Base-by-base conservation (phyloP, 1,140 invertebrate species). In the Vanessa atalanta region DNA sequence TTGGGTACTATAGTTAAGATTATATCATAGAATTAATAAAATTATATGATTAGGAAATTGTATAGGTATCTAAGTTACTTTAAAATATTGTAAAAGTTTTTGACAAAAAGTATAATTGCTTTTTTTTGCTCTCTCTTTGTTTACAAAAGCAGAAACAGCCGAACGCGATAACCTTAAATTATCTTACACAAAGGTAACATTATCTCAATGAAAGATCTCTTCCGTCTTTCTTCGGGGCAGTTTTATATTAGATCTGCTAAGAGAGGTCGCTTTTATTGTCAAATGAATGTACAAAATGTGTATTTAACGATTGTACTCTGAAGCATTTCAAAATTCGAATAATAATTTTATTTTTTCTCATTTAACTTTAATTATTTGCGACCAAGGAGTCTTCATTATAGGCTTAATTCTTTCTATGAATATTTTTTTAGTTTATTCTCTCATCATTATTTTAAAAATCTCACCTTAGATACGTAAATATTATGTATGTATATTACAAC, bases 141-240 rank as follows among this genome's bases (percentile, higher is more conserved):
- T 75, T 63, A 63, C 50, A 64, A 78, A 77, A 63, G 23, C 57
- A 53, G 37, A 53, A 60, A 77, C 71, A 79, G 70, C 68, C 70
- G 73, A 77, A 79, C 66, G 71, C 70, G 65, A 70, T 72, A 75
- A 73, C 69, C 71, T 79, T 81, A 81, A 81, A 76, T 79, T 77
- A 77, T 70, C 70, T 65, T 70, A 73, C 75, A 81, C 79, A 81
- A 79, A 77, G 75, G 70, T 74, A 70, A 63, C 60, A 63, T 79
- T 77, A 81, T 81, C 79, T 55, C 77, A 70, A 77, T 74, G 75
- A 74, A 67, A 74, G 75, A 79, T 81, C 78, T 79, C 31, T 75
- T 76, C 67, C 66, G 66, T 65, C 76, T 75, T 75, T 74, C 51
- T 69, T 43, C 48, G 6, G 9, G 37, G 57, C 72, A 67, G 50